phyloP scores from a whole-genome alignment of 2,797 vertebrate species.

The Onychomys arenicola region DNA sequence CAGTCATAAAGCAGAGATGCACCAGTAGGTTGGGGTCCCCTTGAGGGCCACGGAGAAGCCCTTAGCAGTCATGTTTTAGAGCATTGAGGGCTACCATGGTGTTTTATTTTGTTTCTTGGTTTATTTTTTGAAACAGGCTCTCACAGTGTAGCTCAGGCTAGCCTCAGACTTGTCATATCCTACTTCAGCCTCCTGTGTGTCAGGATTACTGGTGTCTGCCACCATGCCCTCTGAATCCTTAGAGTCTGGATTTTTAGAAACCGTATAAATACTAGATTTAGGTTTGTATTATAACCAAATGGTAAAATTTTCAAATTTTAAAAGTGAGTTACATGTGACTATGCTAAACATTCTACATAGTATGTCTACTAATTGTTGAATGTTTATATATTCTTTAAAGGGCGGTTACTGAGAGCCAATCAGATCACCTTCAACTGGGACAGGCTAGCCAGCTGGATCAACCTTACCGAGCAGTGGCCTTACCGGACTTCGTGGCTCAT shows the following conservation, averaged over 20 bases:
- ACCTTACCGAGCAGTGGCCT: conserved; percentile 98
- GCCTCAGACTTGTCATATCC: background rate
- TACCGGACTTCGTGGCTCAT: conserved; percentile 98
- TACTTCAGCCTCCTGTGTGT: background rate
- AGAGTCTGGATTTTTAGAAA: background rate
- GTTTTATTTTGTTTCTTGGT: background rate
- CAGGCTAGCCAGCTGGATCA: conserved; percentile 98
- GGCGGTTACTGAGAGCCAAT: conserved; percentile 92
- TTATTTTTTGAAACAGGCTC: background rate
- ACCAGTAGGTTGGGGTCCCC: background rate
- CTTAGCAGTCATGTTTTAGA: background rate
- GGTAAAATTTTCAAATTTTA: background rate
- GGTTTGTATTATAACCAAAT: conserved; percentile 5
- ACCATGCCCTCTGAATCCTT: background rate
- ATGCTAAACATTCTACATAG: background rate
- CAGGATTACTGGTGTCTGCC: background rate
- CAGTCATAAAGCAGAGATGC: background rate
- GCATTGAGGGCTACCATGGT: background rate
- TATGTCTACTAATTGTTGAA: no score
- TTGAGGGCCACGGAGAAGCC: background rate
- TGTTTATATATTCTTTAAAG: no score
- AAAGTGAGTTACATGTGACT: conserved; percentile 24
- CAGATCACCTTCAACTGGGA: conserved; percentile 99
- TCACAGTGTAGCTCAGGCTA: background rate
- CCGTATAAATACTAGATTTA: background rate